Evolutionary conservation across 2,113 vertebrate species (phyloP).

Genomic region (Limnothrissa miodon): DNA sequence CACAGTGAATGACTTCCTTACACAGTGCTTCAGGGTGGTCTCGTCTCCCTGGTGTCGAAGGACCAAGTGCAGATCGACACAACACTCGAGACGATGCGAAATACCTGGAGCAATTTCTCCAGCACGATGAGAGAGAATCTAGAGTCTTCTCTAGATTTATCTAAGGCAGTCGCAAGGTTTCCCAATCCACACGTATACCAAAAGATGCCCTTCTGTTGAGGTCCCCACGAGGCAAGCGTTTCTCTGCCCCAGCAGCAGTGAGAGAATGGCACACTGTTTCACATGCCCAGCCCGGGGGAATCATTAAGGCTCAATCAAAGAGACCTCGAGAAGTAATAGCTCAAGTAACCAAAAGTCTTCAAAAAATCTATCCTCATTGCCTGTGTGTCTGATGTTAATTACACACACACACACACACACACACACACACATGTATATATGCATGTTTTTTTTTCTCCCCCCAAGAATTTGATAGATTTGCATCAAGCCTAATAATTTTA

Average conservation of each 20-base stretch:
- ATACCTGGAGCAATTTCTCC: neutral
- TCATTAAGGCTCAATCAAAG: conserved; percentile 10
- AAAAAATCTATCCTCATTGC: neutral
- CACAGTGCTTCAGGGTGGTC: neutral
- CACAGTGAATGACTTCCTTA: neutral
- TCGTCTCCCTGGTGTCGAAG: neutral
- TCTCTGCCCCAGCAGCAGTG: neutral
- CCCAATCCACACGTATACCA: neutral
- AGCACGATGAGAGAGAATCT: neutral
- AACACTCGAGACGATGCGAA: neutral
- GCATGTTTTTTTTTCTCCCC: neutral
- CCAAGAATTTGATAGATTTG: neutral
- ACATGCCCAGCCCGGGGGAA: conserved; percentile 8
- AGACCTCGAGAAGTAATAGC: conserved; percentile 1
- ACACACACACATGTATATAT: too few species aligned
- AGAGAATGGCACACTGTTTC: neutral
- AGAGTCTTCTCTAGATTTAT: neutral
- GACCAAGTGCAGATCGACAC: neutral
- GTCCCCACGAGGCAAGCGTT: neutral
- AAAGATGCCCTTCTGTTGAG: neutral
- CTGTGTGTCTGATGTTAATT: neutral
- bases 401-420: too few species aligned
- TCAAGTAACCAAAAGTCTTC: conserved; percentile 1
- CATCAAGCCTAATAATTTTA: neutral
- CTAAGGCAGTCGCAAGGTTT: neutral